These are phyloP conservation scores for Epirrita christyi DNA, from an alignment of 2,888 invertebrate genomes.

Conservation along the genomic window DNA sequence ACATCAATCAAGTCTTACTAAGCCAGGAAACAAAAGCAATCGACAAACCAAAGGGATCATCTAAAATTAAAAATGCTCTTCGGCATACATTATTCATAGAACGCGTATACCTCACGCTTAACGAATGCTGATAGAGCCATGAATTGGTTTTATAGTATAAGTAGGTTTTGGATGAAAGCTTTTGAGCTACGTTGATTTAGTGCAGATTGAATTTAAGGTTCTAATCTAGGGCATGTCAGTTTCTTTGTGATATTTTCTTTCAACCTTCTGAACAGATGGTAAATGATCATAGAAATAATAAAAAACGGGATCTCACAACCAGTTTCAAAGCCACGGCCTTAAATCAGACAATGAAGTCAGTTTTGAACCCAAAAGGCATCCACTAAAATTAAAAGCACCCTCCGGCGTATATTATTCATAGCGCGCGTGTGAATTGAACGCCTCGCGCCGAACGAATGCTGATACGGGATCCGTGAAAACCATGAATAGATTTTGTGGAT, in stretches of 20 bases:
- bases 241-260: no score
- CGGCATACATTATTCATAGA: conserved; percentile 35
- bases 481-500: conserved; percentile 16
- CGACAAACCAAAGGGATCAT: conserved; percentile 12
- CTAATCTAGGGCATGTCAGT: no score
- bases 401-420: conserved; percentile 35
- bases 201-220: no score
- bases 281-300: not conserved
- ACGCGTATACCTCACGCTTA: conserved; percentile 12
- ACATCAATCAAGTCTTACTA: no score
- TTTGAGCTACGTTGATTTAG: no score
- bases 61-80: conserved; percentile 28
- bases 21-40: no score
- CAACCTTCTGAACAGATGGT: no score
- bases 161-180: no score
- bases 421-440: conserved; percentile 28
- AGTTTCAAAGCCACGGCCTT: no score
- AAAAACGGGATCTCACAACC: not conserved
- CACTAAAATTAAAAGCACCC: conserved; percentile 29
- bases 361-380: conserved; percentile 5
- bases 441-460: conserved; percentile 13
- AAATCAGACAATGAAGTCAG: no score
- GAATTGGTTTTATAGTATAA: conserved; percentile 12
- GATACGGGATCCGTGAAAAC: conserved; percentile 9
- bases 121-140: conserved; percentile 22